Percentiles rank a stretch among this genome's conserved stretches.
Evolutionary conservation across 2,888 invertebrate genomes (phyloP).

Genomic region (Leucophenga montana): DNA sequence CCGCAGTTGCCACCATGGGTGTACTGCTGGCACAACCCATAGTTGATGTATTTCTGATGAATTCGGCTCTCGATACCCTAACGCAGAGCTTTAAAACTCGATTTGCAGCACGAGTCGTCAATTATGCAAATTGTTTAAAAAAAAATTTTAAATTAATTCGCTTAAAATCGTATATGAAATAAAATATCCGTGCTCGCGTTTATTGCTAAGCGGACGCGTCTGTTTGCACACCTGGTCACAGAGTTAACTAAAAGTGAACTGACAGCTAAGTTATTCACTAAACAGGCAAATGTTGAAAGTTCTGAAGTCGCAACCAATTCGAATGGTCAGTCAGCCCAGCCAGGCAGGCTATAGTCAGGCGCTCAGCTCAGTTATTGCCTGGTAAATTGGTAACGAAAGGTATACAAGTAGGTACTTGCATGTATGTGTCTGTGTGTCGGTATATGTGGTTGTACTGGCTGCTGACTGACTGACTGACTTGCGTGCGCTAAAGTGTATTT

Average conservation of each 20-base stretch:
- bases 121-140: not conserved
- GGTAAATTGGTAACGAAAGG: constrained; percentile 37
- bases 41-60: too few relatives aligned
- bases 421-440: constrained; percentile 15
- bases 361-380: not conserved
- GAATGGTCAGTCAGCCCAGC: constrained; percentile 37
- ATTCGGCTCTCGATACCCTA: too few relatives aligned
- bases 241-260: constrained; percentile 62
- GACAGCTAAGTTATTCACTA: constrained; percentile 48
- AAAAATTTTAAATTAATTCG: not conserved
- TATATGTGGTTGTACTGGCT: constrained; percentile 2
- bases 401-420: not conserved
- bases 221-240: constrained; percentile 57
- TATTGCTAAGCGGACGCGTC: constrained; percentile 46
- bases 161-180: constrained; percentile 28
- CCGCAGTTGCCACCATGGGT: constrained; percentile 69
- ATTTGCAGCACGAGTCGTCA: not conserved
- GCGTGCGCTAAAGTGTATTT: constrained; percentile 4
- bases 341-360: not conserved
- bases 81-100: not conserved
- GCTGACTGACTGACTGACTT: not conserved
- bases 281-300: not conserved
- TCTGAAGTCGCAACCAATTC: constrained; percentile 24
- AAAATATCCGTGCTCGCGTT: constrained; percentile 39
- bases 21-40: constrained; percentile 70